phyloP scores from a whole-genome alignment of 2,113 vertebrate species.

The Paradisaea rubra region DNA sequence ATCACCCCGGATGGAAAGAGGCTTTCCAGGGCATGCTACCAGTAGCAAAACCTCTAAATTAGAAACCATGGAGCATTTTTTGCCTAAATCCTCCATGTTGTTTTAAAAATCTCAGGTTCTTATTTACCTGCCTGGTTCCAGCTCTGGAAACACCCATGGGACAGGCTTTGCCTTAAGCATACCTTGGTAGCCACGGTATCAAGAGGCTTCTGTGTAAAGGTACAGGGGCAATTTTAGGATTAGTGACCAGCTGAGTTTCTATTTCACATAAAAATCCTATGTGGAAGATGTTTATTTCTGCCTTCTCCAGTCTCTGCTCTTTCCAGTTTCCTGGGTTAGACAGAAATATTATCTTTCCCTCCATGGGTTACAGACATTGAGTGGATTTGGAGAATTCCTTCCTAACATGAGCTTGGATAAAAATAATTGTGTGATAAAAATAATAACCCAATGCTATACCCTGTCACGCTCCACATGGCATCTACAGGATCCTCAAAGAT shows the following conservation, averaged over 20 bases:
- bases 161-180: neutral
- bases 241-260: neutral
- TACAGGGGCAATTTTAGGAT: neutral
- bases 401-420: neutral
- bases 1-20: neutral
- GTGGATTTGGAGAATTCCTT: slow-evolving; percentile 30
- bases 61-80: neutral
- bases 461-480: neutral
- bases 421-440: slow-evolving; percentile 36
- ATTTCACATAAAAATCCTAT: neutral
- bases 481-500: neutral
- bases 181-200: neutral
- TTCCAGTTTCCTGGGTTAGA: neutral
- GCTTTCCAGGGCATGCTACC: neutral
- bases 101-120: neutral
- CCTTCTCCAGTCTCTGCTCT: neutral
- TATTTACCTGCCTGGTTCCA: neutral
- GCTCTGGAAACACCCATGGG: neutral
- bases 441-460: neutral
- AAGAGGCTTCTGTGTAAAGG: neutral
- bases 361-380: neutral
- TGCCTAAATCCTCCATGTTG: neutral
- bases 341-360: neutral
- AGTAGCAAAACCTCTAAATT: neutral
- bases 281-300: neutral